Base-by-base conservation (phyloP, 1,140 invertebrate species). In the Drosophila eugracilis region DNA sequence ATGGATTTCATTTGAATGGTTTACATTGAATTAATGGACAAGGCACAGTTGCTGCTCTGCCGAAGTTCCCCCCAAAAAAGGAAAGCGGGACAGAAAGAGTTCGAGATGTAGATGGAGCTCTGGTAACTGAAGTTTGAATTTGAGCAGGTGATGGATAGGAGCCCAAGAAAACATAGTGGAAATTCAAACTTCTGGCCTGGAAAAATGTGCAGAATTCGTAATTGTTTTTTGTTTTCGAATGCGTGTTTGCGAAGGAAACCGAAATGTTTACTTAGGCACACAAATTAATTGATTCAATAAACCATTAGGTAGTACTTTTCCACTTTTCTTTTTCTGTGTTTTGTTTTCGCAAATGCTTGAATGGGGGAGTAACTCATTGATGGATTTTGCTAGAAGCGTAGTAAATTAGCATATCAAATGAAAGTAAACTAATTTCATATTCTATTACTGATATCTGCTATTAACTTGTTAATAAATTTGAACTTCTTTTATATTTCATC, bases 1-100 rank as follows among this genome's bases (percentile, higher is more conserved):
- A 88, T 88, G 81, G 83, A 83, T 85, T 83, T 88, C 52, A 78
- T 86, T 85, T 84, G 70, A 83, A 85, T 78, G 79, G 70, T 71
- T 83, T 81, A 78, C 74, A 78, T 83, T 70, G 70, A 78, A 75
- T 80, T 86, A 80, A 80, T 86, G 66, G 67, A 59, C 75, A 62
- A 30, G 57, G 57, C 60, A 12, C 57, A 37, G 57, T 30, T 62
- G 60, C 28, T 62, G 60, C 22, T 19, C 24, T 15, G 15, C 41
- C n/a, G 6, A 37, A 65, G 30, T 65, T 62, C 26, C 5, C n/a
- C 41, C 41, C 28, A 28, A 28, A 48, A 57, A 26, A 65, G 15
- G 0, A 4, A 34, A 28, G 32, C 17, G 14, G 32, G 6, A 15
- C 6, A 30, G 14, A 41, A 22, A 28, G 19, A 15, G 36, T 12